A percentile compares a stretch with the other conserved stretches of the same genome.
Evolutionary conservation across 1,140 invertebrate species (phyloP).

Genomic region (Diabrotica undecimpunctata): DNA sequence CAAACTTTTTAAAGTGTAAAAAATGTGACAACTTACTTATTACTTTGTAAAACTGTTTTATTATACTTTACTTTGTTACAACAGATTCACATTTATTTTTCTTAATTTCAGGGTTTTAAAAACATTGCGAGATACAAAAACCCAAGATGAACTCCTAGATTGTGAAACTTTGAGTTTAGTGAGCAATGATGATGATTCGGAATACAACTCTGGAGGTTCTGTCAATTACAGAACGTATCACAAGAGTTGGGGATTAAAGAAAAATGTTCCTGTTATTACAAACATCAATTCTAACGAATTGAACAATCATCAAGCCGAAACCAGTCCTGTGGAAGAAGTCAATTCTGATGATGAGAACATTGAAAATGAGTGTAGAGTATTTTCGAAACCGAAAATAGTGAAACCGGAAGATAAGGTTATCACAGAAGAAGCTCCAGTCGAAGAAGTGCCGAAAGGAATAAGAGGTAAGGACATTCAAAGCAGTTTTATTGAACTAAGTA

Average conservation of each 20-base stretch:
- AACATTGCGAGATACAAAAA: slow-evolving; percentile 50
- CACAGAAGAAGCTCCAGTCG: slow-evolving; percentile 44
- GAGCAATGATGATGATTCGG: slow-evolving; percentile 62
- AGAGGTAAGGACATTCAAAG: not conserved
- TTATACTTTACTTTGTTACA: too few relatives aligned
- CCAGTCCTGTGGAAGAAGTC: slow-evolving; percentile 28
- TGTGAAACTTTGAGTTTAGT: slow-evolving; percentile 66
- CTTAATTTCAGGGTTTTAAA: slow-evolving; percentile 47
- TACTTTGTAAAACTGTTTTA: too few relatives aligned
- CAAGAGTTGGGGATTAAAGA: slow-evolving; percentile 42
- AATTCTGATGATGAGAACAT: slow-evolving; percentile 42
- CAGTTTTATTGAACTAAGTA: too few relatives aligned
- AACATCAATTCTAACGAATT: not conserved
- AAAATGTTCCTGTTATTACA: slow-evolving; percentile 29
- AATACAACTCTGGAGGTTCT: slow-evolving; percentile 47
- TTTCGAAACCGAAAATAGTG: slow-evolving; percentile 55
- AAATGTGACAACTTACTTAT: too few relatives aligned
- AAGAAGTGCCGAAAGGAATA: slow-evolving; percentile 54
- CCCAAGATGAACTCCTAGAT: slow-evolving; percentile 54
- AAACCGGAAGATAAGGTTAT: slow-evolving; percentile 51
- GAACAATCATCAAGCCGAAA: not conserved
- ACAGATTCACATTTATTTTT: not conserved
- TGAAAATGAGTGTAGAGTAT: slow-evolving; percentile 28
- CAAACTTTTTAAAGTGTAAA: too few relatives aligned
- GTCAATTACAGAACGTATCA: slow-evolving; percentile 46